These are phyloP conservation scores for Austrofundulus limnaeus DNA, from an alignment of 2,113 vertebrate genomes.

Conservation along the genomic window DNA sequence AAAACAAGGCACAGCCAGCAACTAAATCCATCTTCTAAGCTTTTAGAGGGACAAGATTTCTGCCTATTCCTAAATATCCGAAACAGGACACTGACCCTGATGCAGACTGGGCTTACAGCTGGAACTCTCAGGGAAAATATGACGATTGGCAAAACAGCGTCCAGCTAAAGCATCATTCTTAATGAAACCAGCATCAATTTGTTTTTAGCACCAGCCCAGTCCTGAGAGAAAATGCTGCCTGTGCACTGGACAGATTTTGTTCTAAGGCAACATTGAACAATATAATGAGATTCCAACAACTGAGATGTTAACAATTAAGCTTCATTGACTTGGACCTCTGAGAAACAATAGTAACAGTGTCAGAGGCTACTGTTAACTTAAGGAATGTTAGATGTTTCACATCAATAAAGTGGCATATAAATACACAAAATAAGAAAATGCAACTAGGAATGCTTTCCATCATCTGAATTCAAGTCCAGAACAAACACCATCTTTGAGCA, in stretches of 20 bases:
- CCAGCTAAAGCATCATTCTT: slow-evolving; percentile 17
- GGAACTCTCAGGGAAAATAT: slow-evolving; percentile 19
- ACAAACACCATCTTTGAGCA: no score
- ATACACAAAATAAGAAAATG: background rate
- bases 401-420: background rate
- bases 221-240: slow-evolving; percentile 25
- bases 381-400: background rate
- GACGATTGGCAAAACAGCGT: no score
- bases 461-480: no score
- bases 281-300: slow-evolving; percentile 11
- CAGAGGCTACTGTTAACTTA: slow-evolving; percentile 19
- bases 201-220: slow-evolving; percentile 13
- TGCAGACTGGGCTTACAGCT: background rate
- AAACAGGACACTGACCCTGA: slow-evolving; percentile 19
- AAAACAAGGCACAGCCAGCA: slow-evolving; percentile 4
- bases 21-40: slow-evolving; percentile 8
- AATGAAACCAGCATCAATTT: slow-evolving; percentile 10
- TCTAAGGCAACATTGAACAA: slow-evolving; percentile 38
- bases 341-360: no score
- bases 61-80: slow-evolving; percentile 27
- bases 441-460: background rate
- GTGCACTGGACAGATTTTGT: slow-evolving; percentile 11
- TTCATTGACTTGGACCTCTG: background rate
- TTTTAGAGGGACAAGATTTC: slow-evolving; percentile 51
- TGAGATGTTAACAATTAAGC: no score